phyloP scores from a whole-genome alignment of 2,113 vertebrate genomes.

The Chlorocebus sabaeus region DNA sequence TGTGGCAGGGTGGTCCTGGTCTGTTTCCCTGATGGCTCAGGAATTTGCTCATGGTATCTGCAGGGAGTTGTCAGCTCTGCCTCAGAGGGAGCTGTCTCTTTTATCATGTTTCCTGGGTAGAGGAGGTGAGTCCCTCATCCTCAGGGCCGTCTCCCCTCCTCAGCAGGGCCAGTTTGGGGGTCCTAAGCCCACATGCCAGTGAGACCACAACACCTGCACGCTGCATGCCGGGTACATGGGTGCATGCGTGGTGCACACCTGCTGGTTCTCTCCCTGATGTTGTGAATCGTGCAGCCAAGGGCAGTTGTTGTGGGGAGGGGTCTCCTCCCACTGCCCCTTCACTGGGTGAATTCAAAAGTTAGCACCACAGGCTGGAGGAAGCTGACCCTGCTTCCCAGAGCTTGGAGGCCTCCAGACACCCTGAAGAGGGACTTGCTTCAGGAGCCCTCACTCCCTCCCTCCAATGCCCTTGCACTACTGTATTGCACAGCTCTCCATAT shows the following conservation, averaged over 20 bases:
- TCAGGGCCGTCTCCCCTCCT: background rate
- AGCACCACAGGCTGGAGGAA: background rate
- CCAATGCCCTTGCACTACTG: background rate
- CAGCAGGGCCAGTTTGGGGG: background rate
- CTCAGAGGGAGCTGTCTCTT: background rate
- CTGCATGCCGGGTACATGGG: too few relatives aligned
- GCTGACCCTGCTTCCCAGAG: background rate
- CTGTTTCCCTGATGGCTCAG: too few relatives aligned
- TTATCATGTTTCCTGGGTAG: background rate
- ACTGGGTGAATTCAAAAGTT: background rate
- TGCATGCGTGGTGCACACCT: too few relatives aligned
- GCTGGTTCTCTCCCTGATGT: background rate
- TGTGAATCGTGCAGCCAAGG: background rate
- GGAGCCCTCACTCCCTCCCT: too few relatives aligned
- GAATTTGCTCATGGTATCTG: background rate
- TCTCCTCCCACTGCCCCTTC: background rate
- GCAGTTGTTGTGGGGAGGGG: background rate
- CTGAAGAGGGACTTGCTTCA: background rate
- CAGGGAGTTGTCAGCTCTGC: background rate
- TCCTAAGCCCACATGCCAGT: background rate
- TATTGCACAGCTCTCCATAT: too few relatives aligned
- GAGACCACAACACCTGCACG: background rate
- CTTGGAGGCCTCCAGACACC: accelerated
- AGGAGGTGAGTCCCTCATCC: too few relatives aligned
- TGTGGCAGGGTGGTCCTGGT: background rate